Base-by-base conservation (phyloP, 2,113 vertebrate genomes). In the Merops nubicus region DNA sequence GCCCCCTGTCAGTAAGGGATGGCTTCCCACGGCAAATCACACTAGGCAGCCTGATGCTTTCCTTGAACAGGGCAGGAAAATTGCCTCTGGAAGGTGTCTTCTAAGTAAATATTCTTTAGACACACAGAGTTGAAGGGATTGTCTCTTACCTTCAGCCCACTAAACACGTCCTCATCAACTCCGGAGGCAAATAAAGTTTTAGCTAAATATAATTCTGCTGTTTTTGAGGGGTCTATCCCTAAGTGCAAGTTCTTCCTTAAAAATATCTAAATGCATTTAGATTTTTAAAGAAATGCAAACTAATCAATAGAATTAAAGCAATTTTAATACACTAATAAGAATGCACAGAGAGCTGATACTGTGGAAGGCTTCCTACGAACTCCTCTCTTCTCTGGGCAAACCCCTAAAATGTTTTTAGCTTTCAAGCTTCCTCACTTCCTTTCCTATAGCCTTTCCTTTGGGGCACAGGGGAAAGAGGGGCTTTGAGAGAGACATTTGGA, bases 1-100 rank as follows among this genome's bases (percentile, higher is more conserved):
- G 33, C 4, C 29, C 50, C 33, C 11, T 34, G 11, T 17, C n/a
- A 21, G 51, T 3, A n/a, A 42, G 1, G 6, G 10, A 8, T 3
- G 0, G 4, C 13, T 64, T 53, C 56, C 70, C 62, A 18, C 16
- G 0, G 1, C 29, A 65, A 29, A 65, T 65, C 64, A 51, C 26
- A 48, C 18, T 50, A 68, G 43, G 43, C 80, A 70, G 62, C 31
- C 70, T 43, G 22, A 6, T 12, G 12, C 42, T 85, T 33, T 47
- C 47, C 18, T 29, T 54, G 19, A 68, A 11, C 2, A 9, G 17
- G 15, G 9, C 75, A 68, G 36, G 13, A 22, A 2, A 1, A 73
- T 65, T 43, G 8, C 22, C 45, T 65, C 45, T 63, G 29, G 29
- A 20, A 78, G 5, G 34, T 18, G 13, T 12, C 57, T 62, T 67